Evolutionary conservation across 2,113 vertebrate species (phyloP), one percentile per base, ranked within the genome.

Genomic region (Riparia riparia): DNA sequence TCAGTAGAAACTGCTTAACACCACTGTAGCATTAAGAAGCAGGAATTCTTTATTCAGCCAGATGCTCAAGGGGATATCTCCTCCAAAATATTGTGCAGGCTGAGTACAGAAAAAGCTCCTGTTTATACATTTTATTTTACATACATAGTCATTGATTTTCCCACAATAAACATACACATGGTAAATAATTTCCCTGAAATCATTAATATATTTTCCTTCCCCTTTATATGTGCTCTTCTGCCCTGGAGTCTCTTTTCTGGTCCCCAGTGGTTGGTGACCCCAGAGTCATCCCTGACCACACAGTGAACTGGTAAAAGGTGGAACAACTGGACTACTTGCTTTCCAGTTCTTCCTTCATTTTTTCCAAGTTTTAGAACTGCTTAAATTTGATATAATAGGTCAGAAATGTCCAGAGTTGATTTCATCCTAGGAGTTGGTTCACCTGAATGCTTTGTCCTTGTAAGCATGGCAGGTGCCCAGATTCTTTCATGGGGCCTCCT

Each of bases 151-250:
- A 51, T 24, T 70, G 64, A 24, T 45, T 78, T 78, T 53, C 22
- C n/a, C 39, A 70, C 32, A 53, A 32, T 7, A 24, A 61, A 15
- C 14, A 69, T 6, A 15, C 18, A 39, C 28, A 28, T 13, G 39
- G 45, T 22, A 45, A 86, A 78, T 45, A 12, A 53, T 61, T 61
- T 86, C 47, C 73, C 39, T n/a, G 28, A 86, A 53, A 69, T 69
- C 17, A 39, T n/a, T 3, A 45, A 22, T 14, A 19, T 10, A 32
- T 78, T 60, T 69, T 12, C 28, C 28, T 24, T 69, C 12, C 73
- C 32, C 29, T 86, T 53, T 39, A 16, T 37, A 24, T 8, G 5
- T 0, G 0, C 32, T 44, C 6, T 44, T 51, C 53, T 78, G 63
- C 44, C 54, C 54, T 51, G 54, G 45, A 44, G 17, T 45, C 32